Evolutionary conservation across 2,797 vertebrate genomes (phyloP), one percentile per base, ranked within the genome.

Genomic region (Tokudaia muenninki): DNA sequence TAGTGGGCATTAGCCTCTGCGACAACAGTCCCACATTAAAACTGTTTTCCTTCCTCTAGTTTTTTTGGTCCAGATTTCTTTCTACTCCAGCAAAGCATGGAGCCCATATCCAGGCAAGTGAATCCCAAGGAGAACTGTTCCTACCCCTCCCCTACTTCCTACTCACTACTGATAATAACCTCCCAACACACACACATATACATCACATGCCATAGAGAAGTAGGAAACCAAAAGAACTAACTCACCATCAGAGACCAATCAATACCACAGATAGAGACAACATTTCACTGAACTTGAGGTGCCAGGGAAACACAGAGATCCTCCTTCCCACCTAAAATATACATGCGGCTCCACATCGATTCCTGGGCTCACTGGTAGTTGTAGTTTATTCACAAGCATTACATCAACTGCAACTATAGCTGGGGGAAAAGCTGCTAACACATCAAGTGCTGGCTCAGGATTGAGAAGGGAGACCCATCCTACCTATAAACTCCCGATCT

Each of bases 241-340:
- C 80, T 88, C 65, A 72, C 72, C 86, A 70, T 79, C 94, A 97
- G 86, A 94, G 59, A 81, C 41, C 12, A 89, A 97, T 97, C 94
- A 94, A 96, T 94, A 90, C 9, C 96, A 97, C 65, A 29, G 34
- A 89, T 57, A 87, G 87, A 47, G 95, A 87, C 57, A 96, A 80
- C 6, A 96, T 96, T 98, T 97, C 95, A 97, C 41, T 81, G 57
- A 87, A 16, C 57, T 41, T 91, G 95, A 95, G 90, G 95, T 50
- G 13, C 96, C 96, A 97, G 86, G 74, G 81, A 98, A 47, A 31
- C 9, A 0, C 4, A 84, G 59, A 89, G 95, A 75, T 4, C 61
- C 6, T 65, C 55, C 16, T 74, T 17, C 16, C 78, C 44, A 34
- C 12, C 37, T 47, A 80, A 95, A 94, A 34, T 44, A 80, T 5